phyloP scores from a whole-genome alignment of 2,113 vertebrate genomes.

The Rhinoderma darwinii region DNA sequence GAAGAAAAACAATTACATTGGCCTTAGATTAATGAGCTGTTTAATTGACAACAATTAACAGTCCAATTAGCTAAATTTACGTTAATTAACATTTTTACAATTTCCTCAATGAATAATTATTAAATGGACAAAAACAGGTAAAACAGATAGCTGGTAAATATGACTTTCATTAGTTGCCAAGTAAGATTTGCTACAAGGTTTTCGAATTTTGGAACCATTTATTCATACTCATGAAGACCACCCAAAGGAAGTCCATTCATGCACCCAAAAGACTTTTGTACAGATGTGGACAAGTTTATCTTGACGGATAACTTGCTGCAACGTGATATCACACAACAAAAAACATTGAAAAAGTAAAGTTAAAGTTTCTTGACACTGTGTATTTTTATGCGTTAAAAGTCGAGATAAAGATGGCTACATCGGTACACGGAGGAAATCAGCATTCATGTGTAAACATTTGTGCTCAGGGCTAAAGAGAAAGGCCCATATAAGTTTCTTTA shows the following conservation, averaged over 20 bases:
- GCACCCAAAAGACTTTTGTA: not conserved
- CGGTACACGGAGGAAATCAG: not conserved
- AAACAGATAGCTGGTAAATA: constrained; percentile 14
- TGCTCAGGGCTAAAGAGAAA: not conserved
- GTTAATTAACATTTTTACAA: constrained; percentile 58
- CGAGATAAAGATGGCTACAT: too few relatives aligned
- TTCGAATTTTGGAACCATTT: not conserved
- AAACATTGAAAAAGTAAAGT: too few relatives aligned
- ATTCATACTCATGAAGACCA: not conserved
- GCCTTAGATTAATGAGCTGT: constrained; percentile 60
- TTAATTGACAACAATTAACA: constrained; percentile 61
- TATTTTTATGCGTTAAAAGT: too few relatives aligned
- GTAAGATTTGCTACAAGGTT: not conserved
- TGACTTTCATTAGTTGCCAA: constrained; percentile 1
- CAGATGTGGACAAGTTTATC: too few relatives aligned
- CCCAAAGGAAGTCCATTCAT: too few relatives aligned
- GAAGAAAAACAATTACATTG: constrained; percentile 56
- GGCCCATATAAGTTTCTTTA: not conserved
- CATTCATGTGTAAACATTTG: not conserved
- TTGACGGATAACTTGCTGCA: too few relatives aligned
- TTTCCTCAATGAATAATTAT: constrained; percentile 52
- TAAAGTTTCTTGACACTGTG: too few relatives aligned
- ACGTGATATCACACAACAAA: too few relatives aligned
- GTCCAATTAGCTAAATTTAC: constrained; percentile 57
- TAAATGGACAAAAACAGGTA: constrained; percentile 58